Percentiles rank a stretch among this genome's conserved stretches.
Evolutionary conservation across 2,113 vertebrate genomes (phyloP).

Genomic region (Poeciliopsis turrubarensis): DNA sequence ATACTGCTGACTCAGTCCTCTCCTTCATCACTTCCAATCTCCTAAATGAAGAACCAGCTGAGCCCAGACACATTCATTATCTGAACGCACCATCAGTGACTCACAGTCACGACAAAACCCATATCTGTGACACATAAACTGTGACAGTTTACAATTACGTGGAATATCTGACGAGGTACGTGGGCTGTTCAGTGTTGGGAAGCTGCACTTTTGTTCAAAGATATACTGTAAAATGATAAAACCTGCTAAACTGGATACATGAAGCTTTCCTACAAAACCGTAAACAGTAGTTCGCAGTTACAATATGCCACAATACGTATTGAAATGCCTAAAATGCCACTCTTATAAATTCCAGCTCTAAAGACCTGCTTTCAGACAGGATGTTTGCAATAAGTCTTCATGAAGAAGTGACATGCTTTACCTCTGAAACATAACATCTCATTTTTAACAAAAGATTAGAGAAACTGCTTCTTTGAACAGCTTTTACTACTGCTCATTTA

Average conservation of each 20-base stretch:
- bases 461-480: too few species aligned
- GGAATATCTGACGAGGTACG: background rate
- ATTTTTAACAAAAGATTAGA: background rate
- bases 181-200: background rate
- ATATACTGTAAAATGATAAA: background rate
- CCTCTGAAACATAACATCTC: background rate
- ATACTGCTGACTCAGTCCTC: conserved; percentile 7
- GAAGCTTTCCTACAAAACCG: background rate
- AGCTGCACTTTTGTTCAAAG: background rate
- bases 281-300: too few species aligned
- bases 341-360: too few species aligned
- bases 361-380: too few species aligned
- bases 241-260: background rate
- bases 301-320: too few species aligned
- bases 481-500: too few species aligned
- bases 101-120: background rate
- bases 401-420: background rate
- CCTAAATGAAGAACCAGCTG: conserved; percentile 54
- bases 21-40: conserved; percentile 7
- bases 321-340: background rate
- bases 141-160: background rate
- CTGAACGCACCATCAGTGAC: background rate
- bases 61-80: conserved; percentile 13
- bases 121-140: background rate
- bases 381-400: background rate